phyloP scores from a whole-genome alignment of 2,113 vertebrate genomes.

The Spilogale gracilis region DNA sequence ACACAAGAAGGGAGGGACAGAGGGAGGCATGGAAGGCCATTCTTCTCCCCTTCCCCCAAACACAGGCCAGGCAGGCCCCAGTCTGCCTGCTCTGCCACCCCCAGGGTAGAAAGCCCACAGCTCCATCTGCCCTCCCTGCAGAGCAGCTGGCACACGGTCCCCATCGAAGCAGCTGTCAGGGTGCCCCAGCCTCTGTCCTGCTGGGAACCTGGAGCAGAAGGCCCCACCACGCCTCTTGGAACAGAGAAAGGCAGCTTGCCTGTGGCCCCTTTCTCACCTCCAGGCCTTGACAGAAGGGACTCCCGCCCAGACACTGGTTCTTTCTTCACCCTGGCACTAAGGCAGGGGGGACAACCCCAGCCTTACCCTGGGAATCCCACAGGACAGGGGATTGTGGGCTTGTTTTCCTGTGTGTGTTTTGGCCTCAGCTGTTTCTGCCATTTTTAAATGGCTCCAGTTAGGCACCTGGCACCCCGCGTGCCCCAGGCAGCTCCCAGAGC shows the following conservation, averaged over 20 bases:
- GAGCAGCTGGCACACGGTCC: slow-evolving; percentile 63
- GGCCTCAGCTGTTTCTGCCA: slow-evolving; percentile 77
- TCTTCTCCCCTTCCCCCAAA: neutral
- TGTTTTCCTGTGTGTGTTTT: neutral
- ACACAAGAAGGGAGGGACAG: neutral
- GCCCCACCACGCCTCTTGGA: neutral
- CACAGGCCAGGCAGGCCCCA: neutral
- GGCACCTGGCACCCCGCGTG: neutral
- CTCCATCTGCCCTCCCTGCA: slow-evolving; percentile 66
- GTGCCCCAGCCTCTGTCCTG: neutral
- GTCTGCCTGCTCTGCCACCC: neutral
- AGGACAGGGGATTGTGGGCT: neutral
- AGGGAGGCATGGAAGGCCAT: rapidly evolving
- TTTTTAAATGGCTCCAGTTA: slow-evolving; percentile 76
- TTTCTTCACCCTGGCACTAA: neutral
- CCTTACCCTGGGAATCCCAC: neutral
- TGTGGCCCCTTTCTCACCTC: neutral
- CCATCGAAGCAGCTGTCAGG: slow-evolving; percentile 68
- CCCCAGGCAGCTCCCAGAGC: slow-evolving; percentile 14
- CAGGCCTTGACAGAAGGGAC: neutral
- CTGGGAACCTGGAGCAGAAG: neutral
- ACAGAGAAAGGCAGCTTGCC: neutral
- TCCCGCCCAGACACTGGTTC: neutral
- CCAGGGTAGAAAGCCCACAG: neutral
- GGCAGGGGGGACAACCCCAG: neutral